A percentile compares a stretch with the other conserved stretches of the same genome.
phyloP scores from a whole-genome alignment of 2,888 invertebrate species.

The Fragum fragum region DNA sequence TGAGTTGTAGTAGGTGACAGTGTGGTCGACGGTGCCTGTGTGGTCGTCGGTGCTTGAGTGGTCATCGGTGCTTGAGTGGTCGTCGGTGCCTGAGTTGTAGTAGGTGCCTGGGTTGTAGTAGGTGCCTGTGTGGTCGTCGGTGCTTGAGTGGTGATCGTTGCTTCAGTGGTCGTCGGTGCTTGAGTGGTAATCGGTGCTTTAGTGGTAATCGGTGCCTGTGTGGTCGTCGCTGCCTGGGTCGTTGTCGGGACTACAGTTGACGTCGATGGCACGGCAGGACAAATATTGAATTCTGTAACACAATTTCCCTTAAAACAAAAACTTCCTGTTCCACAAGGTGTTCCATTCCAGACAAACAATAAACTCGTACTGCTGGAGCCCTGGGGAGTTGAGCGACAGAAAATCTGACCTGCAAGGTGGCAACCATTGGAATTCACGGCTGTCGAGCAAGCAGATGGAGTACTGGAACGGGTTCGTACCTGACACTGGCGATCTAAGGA shows the following conservation, averaged over 20 bases:
- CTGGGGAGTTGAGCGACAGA: background rate
- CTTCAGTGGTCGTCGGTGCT: background rate
- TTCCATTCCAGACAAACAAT: conserved; percentile 31
- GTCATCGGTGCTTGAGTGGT: background rate
- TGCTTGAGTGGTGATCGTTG: background rate
- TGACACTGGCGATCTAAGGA: conserved; percentile 31
- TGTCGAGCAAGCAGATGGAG: conserved; percentile 2
- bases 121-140: background rate
- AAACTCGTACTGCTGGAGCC: conserved; percentile 3
- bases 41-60: background rate
- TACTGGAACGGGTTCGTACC: background rate
- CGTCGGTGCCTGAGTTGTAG: background rate
- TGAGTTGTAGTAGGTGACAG: background rate
- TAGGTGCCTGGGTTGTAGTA: background rate
- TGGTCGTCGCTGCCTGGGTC: background rate
- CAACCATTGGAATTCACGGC: background rate
- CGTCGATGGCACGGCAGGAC: background rate
- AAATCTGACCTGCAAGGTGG: background rate
- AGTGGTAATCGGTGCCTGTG: background rate
- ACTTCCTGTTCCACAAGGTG: conserved; percentile 10
- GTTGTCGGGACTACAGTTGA: background rate
- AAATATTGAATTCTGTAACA: conserved; percentile 26
- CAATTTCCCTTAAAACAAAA: conserved; percentile 21
- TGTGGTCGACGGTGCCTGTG: background rate
- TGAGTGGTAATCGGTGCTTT: background rate